Evolutionary conservation across 2,888 invertebrate species (phyloP), one percentile per base, ranked within the genome.

Genomic region (Caradrina kadenii): DNA sequence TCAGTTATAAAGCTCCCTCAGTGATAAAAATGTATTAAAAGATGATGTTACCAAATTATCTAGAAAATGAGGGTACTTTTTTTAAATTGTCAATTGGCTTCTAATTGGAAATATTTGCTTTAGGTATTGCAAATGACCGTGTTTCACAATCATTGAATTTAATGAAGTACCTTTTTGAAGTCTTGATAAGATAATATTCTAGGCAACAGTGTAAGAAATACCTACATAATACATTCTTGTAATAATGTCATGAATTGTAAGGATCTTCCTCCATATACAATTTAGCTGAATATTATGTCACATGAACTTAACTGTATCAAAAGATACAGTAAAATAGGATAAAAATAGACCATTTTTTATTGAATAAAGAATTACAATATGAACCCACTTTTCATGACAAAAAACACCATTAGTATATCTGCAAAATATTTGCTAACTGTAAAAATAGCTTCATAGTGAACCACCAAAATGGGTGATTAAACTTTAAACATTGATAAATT

Each of bases 181-280:
- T 45, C 5, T 8, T 56, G 70, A 65, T 65, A 64, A 73, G 55
- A 73, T 70, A 55, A 63, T 42, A 55, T 17, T 55, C 19, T 22
- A 22, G 15, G 17, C 31, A 73, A 55, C 3, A 22, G 11, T 35
- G 4, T n/a, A 42, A 35, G 19, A 13, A 69, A 35, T 59, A 42
- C 31, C 39, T 45, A 45, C 1, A 7, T 35, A 17, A 6, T 42
- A 17, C 6, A 42, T 31, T 31, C 8, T 26, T 17, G 19, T n/a
- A 48, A 39, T 19, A 39, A 39, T 19, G 8, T 48, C 26, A 13
- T 65, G 13, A 19, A 19, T 50, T 21, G 5, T 4, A 35, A 7
- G 2, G 42, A n/a, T 35, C 22, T 48, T 11, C 45, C 45, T 17
- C 17, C 15, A 45, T 2, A 15, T 5, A 17, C 45, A 15, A 45